Conservation (phyloP, 2,888 invertebrate genomes). For the Dolichomitus sp. region DNA sequence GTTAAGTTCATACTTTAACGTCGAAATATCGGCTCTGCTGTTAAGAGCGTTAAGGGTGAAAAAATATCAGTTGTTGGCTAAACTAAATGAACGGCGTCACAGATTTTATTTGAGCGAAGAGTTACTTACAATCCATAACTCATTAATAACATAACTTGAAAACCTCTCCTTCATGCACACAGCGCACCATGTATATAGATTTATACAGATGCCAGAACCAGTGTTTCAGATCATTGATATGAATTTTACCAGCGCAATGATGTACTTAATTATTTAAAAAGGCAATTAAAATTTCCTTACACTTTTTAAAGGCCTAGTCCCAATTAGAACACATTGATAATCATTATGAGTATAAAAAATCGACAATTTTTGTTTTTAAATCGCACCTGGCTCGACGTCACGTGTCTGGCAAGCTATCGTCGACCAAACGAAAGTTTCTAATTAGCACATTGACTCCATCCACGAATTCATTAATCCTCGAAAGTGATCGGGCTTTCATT, state of each 20-base stretch:
- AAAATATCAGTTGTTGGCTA: no score
- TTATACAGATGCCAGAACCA: neutral
- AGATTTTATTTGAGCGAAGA: no score
- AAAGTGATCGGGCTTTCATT: slow-evolving; percentile 18
- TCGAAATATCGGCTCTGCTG: no score
- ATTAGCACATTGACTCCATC: slow-evolving; percentile 25
- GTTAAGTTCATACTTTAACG: no score
- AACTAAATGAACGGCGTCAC: no score
- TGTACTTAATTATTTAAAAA: neutral
- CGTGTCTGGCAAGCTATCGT: neutral
- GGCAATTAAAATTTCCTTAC: neutral
- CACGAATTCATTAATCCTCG: slow-evolving; percentile 33
- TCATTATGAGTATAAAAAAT: neutral
- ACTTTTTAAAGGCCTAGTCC: neutral
- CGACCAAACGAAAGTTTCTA: slow-evolving; percentile 22
- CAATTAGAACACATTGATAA: neutral
- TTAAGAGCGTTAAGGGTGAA: no score
- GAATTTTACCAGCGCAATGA: neutral
- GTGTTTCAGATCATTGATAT: neutral
- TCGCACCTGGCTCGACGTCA: neutral
- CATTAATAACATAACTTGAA: no score
- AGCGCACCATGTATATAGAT: neutral
- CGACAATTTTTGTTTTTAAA: neutral
- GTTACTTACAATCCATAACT: no score
- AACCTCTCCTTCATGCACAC: neutral